Base-by-base conservation (phyloP, 2,888 invertebrate genomes). In the Chrysomela aeneicollis region DNA sequence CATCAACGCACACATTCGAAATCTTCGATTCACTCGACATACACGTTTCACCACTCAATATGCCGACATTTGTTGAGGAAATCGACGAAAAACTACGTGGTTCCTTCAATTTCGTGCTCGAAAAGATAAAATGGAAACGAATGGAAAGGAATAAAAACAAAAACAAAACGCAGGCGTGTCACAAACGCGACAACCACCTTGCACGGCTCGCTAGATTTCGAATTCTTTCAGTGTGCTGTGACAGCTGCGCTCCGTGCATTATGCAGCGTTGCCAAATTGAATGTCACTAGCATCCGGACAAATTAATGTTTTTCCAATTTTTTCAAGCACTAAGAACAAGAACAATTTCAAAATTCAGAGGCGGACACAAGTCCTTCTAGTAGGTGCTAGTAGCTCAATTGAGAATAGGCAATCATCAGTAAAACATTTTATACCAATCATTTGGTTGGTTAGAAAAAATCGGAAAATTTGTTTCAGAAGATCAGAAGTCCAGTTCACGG, bases 111-210 rank as follows among this genome's bases (percentile, higher is more conserved):
- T 55, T 57, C 37, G 42, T 53, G 32, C 51, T 52, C 51, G 46
- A 35, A 55, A 61, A 47, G 58, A 53, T 26, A 53, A 62, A 65
- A 52, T 32, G 53, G 47, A 59, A 58, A 42, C 30, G n/a, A n/a
- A 30, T 32, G 37, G 30, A 58, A 49, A 59, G 35, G 47, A 30
- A 37, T 21, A 46, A 66, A 59, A 59, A 61, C 61, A 59, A 53
- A 68, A 62, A 18, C 52, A 50, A 51, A 58, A 59, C 62, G 22
- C 67, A 42, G 42, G 42, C 42, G 42, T 42, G 42, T 42, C 42
- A 42, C 42, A 54, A 30, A 58, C 49, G n/a, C 37, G 32, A 52
- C 67, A 62, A 70, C 69, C 69, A 70, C 69, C 69, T 70, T 70
- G 66, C 66, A 67, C 63, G 26, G 60, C 61, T 63, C 62, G 62